A percentile compares a stretch with the other conserved stretches of the same genome.
Conservation (phyloP, 2,888 invertebrate genomes). For the Clivina fossor region DNA sequence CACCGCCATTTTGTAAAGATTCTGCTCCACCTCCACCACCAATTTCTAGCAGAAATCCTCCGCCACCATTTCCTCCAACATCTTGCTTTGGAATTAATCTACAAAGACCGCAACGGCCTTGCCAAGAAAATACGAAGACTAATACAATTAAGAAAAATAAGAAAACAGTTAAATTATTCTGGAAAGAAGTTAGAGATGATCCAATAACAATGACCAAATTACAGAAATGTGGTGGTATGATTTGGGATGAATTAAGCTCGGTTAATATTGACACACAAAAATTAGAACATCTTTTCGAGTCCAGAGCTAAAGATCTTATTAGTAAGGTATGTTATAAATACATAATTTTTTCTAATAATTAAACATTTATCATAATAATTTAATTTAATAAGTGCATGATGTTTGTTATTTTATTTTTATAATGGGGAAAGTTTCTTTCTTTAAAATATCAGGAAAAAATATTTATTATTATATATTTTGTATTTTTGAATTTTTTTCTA, state of each 20-base stretch:
- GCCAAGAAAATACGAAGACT: slow-evolving; percentile 46
- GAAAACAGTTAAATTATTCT: slow-evolving; percentile 96
- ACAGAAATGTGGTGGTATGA: slow-evolving; percentile 62
- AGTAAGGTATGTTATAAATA: slow-evolving; percentile 94
- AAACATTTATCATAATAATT: slow-evolving; percentile 9
- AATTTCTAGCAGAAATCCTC: slow-evolving; percentile 52
- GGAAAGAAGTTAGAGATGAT: slow-evolving; percentile 91
- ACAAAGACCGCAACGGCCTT: slow-evolving; percentile 39
- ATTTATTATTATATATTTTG: slow-evolving; percentile 5
- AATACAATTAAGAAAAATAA: slow-evolving; percentile 78
- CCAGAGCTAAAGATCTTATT: slow-evolving; percentile 90
- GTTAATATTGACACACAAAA: slow-evolving; percentile 88
- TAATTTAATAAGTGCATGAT: slow-evolving; percentile 17
- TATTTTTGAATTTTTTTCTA: slow-evolving; percentile 14
- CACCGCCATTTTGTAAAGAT: slow-evolving; percentile 66
- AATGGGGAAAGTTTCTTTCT: too few relatives aligned
- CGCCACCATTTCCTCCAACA: slow-evolving; percentile 54
- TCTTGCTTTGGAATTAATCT: slow-evolving; percentile 54
- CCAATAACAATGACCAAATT: slow-evolving; percentile 63
- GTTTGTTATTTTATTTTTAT: slow-evolving; percentile 18
- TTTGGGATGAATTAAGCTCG: slow-evolving; percentile 89
- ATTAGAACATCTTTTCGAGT: slow-evolving; percentile 95
- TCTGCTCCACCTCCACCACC: slow-evolving; percentile 57
- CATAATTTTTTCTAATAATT: slow-evolving; percentile 41
- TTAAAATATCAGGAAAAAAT: slow-evolving; percentile 16